Conservation (phyloP, 2,888 invertebrate genomes). For the Temnothorax rugatulus region DNA sequence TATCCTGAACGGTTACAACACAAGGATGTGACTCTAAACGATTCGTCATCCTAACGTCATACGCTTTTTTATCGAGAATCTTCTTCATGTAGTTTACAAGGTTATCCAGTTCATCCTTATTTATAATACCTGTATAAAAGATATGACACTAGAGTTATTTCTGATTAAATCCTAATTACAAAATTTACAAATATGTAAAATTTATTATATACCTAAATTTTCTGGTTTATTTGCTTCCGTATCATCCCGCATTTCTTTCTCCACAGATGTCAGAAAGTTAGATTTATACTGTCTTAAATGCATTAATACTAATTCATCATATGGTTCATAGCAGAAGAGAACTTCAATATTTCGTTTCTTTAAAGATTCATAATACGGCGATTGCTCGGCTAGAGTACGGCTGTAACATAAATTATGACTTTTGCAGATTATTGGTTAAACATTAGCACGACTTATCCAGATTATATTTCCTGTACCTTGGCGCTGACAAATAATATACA, state of each 20-base stretch:
- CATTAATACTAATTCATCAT: slow-evolving; percentile 97
- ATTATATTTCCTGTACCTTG: slow-evolving; percentile 89
- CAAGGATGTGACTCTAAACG: slow-evolving; percentile 96
- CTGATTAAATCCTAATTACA: background rate
- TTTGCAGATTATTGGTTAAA: slow-evolving; percentile 26
- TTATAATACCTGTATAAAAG: slow-evolving; percentile 88
- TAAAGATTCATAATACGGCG: slow-evolving; percentile 97
- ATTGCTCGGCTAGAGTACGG: slow-evolving; percentile 96
- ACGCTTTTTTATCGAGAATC: slow-evolving; percentile 92
- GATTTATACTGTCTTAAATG: slow-evolving; percentile 94
- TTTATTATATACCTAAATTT: slow-evolving; percentile 88
- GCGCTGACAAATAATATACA: slow-evolving; percentile 97
- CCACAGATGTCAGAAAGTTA: slow-evolving; percentile 93
- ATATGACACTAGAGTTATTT: background rate
- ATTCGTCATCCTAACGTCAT: slow-evolving; percentile 93
- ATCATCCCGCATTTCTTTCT: slow-evolving; percentile 96
- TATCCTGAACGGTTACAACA: slow-evolving; percentile 97
- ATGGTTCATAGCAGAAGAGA: slow-evolving; percentile 98
- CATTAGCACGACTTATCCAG: background rate
- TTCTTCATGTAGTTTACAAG: slow-evolving; percentile 93
- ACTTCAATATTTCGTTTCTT: slow-evolving; percentile 96
- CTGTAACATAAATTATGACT: slow-evolving; percentile 86
- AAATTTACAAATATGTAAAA: slow-evolving; percentile 4
- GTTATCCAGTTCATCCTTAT: slow-evolving; percentile 92
- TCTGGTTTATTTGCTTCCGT: slow-evolving; percentile 88